Base-by-base conservation (phyloP, 2,113 vertebrate species). In the Penelope pileata region DNA sequence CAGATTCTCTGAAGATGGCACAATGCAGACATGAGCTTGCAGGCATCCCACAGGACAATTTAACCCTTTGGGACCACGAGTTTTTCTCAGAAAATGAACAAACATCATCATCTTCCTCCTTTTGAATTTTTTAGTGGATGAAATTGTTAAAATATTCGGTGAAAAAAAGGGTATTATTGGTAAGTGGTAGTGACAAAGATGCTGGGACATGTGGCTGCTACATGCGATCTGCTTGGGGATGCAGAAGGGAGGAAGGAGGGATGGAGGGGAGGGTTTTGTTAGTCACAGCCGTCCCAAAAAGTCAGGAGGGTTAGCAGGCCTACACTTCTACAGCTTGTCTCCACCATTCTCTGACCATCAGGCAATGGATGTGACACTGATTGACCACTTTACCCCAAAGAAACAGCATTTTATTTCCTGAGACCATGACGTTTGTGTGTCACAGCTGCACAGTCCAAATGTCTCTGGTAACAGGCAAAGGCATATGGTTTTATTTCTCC, bases 401-500 rank as follows among this genome's bases (percentile, higher is more conserved):
- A 76, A 83, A 79, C n/a, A 68, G 68, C 22, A 23, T 66, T 92
- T 89, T 83, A 56, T 76, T 93, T 89, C 62, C 63, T 19, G 76
- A 91, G 76, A 27, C 66, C 17, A 7, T 23, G 73, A 40, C 3
- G 9, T 54, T 80, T 82, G 34, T 43, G n/a, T 80, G 68, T 77
- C 92, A 70, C 74, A 89, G 16, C n/a, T 24, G 0, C 83, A n/a
- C 4, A 40, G 59, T 7, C 43, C 73, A n/a, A 53, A 27, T 38
- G 81, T 24, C 51, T 83, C 74, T 77, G 68, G n/a, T 48, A 36
- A 85, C 86, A 73, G 74, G 58, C 62, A 82, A 67, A 86, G 34
- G 68, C 91, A 81, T 51, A 58, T 91, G 83, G 68, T 89, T 91
- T 88, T 66, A 47, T 75, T 95, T 93, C 83, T 47, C 56, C 23